phyloP scores from a whole-genome alignment of 2,797 vertebrate genomes.

The Eulemur albifrons region DNA sequence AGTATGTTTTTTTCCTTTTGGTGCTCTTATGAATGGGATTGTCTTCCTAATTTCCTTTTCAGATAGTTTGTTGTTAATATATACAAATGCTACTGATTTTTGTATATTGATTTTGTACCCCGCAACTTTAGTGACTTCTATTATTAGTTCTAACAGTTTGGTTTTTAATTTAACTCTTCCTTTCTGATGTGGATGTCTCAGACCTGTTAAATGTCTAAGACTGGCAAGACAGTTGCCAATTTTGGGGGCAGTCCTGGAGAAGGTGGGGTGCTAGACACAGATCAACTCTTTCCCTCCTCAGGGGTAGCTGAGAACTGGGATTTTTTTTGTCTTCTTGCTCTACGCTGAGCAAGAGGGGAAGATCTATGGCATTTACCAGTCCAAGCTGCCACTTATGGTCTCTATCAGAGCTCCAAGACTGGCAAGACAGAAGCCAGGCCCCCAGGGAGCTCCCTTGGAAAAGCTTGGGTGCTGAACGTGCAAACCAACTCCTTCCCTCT shows the following conservation, averaged over 20 bases:
- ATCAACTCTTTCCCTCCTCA: not conserved
- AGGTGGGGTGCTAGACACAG: not conserved
- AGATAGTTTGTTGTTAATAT: not conserved
- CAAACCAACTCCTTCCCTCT: rapidly evolving
- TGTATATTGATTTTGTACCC: not conserved
- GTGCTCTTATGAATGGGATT: not conserved
- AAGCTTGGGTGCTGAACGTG: not conserved
- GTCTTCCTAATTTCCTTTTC: not conserved
- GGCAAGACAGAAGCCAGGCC: not conserved
- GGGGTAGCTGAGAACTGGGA: not conserved
- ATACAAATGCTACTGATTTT: not conserved
- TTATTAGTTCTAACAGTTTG: not conserved
- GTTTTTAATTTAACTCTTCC: not conserved
- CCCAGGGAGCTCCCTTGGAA: not conserved
- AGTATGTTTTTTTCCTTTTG: not conserved
- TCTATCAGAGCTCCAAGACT: not conserved
- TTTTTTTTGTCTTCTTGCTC: not conserved
- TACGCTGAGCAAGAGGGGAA: not conserved
- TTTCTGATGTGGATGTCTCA: not conserved
- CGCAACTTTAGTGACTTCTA: not conserved
- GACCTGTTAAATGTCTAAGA: not conserved
- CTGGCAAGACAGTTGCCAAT: not conserved
- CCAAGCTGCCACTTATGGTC: not conserved
- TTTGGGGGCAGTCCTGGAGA: not conserved
- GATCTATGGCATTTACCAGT: not conserved